Conservation (phyloP, 2,113 vertebrate genomes). For the Scomber scombrus region DNA sequence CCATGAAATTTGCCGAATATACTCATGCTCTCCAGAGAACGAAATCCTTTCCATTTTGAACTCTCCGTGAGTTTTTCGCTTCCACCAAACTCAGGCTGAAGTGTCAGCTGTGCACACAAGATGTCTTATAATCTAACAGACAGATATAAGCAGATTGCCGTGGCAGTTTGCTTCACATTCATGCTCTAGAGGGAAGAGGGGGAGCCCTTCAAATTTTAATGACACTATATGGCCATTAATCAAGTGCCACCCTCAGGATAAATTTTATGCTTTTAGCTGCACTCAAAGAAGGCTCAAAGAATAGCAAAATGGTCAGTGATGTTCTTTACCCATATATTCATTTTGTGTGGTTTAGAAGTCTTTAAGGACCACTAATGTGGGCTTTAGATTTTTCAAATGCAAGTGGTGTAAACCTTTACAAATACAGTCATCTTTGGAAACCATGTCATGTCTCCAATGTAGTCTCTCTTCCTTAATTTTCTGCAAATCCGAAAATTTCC, state of each 20-base stretch:
- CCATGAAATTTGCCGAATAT: constrained; percentile 11
- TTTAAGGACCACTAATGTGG: background rate
- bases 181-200: constrained; percentile 7
- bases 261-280: constrained; percentile 45
- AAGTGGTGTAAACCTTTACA: background rate
- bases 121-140: constrained; percentile 24
- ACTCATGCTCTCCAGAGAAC: constrained; percentile 1
- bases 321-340: background rate
- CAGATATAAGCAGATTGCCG: constrained; percentile 10
- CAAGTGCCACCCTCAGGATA: constrained; percentile 23
- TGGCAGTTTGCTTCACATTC: constrained; percentile 12
- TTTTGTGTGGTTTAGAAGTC: background rate
- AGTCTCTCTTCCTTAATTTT: background rate
- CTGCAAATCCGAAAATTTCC: background rate
- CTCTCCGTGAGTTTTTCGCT: background rate
- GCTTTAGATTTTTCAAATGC: background rate
- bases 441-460: background rate
- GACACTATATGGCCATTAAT: constrained; percentile 46
- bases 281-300: constrained; percentile 21
- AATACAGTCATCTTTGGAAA: background rate
- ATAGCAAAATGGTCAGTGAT: background rate
- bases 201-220: constrained; percentile 53
- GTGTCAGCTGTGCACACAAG: constrained; percentile 19
- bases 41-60: constrained; percentile 6
- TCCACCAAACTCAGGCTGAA: constrained; percentile 3